Base-by-base conservation (phyloP, 2,888 invertebrate genomes). In the Micropterix aruncella region DNA sequence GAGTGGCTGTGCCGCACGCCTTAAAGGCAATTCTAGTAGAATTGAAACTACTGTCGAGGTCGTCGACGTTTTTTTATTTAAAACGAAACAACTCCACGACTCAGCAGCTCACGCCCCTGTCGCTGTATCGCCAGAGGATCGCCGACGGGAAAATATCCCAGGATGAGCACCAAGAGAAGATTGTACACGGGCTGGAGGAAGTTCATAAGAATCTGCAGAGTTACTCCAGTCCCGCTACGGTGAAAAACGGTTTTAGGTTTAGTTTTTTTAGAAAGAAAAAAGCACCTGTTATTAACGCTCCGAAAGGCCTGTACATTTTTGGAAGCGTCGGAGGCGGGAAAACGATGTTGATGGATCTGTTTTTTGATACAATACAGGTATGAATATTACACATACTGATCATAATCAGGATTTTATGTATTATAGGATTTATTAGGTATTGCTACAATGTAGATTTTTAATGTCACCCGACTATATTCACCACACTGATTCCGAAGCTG, bases 271-370 rank as follows among this genome's bases (percentile, higher is more conserved):
- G 41, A 39, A 54, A 54, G 48, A 58, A 56, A 47, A 51, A 53
- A 46, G 54, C 53, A 15, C 16, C 39, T 38, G 14, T 18, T 15
- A 44, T 44, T 38, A 62, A 70, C 48, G 70, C 72, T 37, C 86
- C 87, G 1, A 79, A 79, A 62, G 94, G 94, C 3, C 65, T 94
- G 9, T 94, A 95, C 57, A 79, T 94, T 47, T 80, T 85, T 65
- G 94, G 94, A 45, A 83, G 91, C 57, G 91, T 92, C 49, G 91
- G 93, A 40, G 90, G 92, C 53, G 99, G 99, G 39, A 99, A 99
- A 74, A 99, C 99, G 3, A 97, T 97, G 84, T 68, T 99, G 46
- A 99, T 99, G 99, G 97, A 99, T 67, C 67, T 99, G 56, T 97
- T 99, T 68, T 92, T 85, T 70, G 80, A 91, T 54, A 65, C 63